Percentiles rank a stretch among this genome's conserved stretches.
Evolutionary conservation across 1,140 invertebrate species (phyloP).

Genomic region (Brachionus sp.): DNA sequence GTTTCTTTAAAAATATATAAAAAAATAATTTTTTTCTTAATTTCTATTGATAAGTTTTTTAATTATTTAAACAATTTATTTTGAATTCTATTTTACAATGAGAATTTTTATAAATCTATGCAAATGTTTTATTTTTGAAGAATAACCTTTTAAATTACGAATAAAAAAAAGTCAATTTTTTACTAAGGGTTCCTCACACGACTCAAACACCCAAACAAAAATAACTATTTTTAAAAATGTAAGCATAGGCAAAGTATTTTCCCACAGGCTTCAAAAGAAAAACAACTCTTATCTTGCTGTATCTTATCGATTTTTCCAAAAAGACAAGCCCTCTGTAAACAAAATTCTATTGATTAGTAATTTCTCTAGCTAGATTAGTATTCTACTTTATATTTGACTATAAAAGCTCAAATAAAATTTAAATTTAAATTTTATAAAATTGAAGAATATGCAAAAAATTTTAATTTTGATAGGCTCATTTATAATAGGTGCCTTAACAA

Average conservation of each 20-base stretch:
- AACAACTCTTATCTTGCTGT: background rate
- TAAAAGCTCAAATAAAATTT: background rate
- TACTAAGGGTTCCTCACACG: background rate
- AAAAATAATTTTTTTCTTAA: too few relatives aligned
- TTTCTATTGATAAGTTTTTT: too few relatives aligned
- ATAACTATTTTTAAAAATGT: background rate
- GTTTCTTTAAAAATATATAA: too few relatives aligned
- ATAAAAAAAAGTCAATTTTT: background rate
- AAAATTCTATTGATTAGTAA: background rate
- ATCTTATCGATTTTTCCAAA: background rate
- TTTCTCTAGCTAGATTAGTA: background rate
- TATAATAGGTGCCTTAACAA: background rate
- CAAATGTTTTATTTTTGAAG: background rate
- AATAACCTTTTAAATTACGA: background rate
- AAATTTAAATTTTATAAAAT: background rate
- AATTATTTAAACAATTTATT: too few relatives aligned
- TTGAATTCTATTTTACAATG: background rate
- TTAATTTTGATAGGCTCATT: background rate
- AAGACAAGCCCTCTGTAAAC: constrained; percentile 19
- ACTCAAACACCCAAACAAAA: background rate
- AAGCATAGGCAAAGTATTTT: background rate
- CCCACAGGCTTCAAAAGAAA: background rate
- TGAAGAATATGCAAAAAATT: background rate
- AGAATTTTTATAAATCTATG: background rate
- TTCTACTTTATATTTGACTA: background rate